Percentiles rank a stretch among this genome's conserved stretches.
These are phyloP conservation scores for Mormyrus lacerda DNA, from an alignment of 2,113 vertebrate species.

Conservation along the genomic window DNA sequence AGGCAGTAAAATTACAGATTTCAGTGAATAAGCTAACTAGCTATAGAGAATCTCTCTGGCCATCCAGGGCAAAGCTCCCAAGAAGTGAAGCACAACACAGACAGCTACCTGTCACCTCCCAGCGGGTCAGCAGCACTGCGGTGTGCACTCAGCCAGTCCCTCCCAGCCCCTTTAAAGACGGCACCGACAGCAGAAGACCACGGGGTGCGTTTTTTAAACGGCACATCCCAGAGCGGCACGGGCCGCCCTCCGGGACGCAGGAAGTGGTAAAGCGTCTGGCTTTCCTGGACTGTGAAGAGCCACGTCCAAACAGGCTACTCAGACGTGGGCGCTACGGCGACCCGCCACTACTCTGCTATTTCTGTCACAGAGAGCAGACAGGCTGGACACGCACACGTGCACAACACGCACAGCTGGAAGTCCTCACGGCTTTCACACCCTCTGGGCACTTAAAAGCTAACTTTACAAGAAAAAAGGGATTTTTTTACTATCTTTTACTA, in stretches of 20 bases:
- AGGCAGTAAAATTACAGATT: not conserved
- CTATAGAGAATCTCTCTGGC: not conserved
- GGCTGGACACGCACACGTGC: not conserved
- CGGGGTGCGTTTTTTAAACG: not conserved
- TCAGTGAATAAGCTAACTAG: not conserved
- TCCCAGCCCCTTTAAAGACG: not conserved
- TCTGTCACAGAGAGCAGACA: not conserved
- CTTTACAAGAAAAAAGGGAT: not conserved
- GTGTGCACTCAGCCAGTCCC: not conserved
- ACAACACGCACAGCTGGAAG: not conserved
- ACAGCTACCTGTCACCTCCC: not conserved
- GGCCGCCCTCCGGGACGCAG: not conserved
- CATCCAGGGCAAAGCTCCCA: not conserved
- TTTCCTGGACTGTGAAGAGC: not conserved
- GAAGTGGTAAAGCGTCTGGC: not conserved
- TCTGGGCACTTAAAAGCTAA: not conserved
- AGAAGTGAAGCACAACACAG: not conserved
- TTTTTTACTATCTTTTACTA: conserved; percentile 8
- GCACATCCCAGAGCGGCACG: not conserved
- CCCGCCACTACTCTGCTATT: not conserved
- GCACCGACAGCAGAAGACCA: not conserved
- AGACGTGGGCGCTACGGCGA: not conserved
- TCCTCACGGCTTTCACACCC: not conserved
- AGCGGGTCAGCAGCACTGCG: not conserved
- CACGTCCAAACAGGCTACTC: not conserved